Evolutionary conservation across 2,888 invertebrate genomes (phyloP), one percentile per base, ranked within the genome.

Genomic region (Matsumyia berberina): DNA sequence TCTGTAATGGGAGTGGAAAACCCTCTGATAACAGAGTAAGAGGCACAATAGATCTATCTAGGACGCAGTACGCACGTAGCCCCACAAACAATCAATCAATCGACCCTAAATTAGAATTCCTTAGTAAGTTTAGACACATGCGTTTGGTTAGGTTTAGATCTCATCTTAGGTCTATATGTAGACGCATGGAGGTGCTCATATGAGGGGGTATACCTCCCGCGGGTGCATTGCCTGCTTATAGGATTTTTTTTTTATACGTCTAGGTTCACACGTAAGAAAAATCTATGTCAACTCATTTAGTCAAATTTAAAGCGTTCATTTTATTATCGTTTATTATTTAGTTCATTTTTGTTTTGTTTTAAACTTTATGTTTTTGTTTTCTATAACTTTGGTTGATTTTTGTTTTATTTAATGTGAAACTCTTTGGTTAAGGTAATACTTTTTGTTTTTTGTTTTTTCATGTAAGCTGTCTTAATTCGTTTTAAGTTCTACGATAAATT

Each of bases 241-340:
- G 19, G 8, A 24, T 0, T 53, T 33, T 9, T 17, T 15, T 5
- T 8, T 17, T 24, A 19, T 9, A 15, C 53, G 29, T 35, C n/a
- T 49, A n/a, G n/a, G n/a, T n/a, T n/a, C n/a, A n/a, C n/a, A 11
- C n/a, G 9, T 62, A 78, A 70, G 55, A 78, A 64, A 83, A 85
- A 19, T 53, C 69, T 15, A 19, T 8, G 24, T 12, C 12, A 51
- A 64, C 6, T 67, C 37, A 66, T 62, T 70, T 53, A 58, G 39
- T 80, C 74, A 74, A 70, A 39, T 74, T 85, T 85, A 85, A 85
- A 85, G 85, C 85, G 85, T 80, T 80, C 80, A 62, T 86, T 79
- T 80, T 74, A 74, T 86, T 86, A 73, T 86, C 39, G 58, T 81
- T 77, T n/a, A 73, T 62, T 51, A 77, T 86, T 49, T 53, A 60